Evolutionary conservation across 2,113 vertebrate genomes (phyloP), one percentile per base, ranked within the genome.

Genomic region (Coracopsis vasa): DNA sequence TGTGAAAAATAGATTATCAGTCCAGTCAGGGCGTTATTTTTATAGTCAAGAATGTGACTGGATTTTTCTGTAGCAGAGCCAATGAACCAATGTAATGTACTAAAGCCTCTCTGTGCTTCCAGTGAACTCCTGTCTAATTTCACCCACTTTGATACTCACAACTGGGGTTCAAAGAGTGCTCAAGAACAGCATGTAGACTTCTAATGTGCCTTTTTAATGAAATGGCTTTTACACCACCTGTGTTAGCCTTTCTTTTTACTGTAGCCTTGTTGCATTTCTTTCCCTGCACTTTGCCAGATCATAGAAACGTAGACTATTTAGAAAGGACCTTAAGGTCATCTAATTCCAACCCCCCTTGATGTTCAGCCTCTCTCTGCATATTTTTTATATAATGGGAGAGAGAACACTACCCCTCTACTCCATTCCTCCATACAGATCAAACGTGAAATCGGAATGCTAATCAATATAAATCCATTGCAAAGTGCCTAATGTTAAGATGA

Each of bases 1-100:
- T 29, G 44, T 91, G 71, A 53, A 95, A 93, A 87, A 61, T 56
- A 58, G 79, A 86, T 80, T 83, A 69, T 91, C 89, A 80, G 65
- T 95, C 73, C 77, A 86, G 93, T 95, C 14, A 47, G 65, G 62
- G 39, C 50, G n/a, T 88, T 96, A 27, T 91, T 90, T 96, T 94
- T 83, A 48, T 84, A 27, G 62, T 47, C 65, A 74, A 75, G 62
- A 75, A 64, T 53, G 79, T 86, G 80, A 87, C 48, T 86, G 39
- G 29, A 64, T 88, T 90, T 92, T 80, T 95, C 58, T 61, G 20
- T 92, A 90, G 81, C 47, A 75, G 87, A 97, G 80, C 45, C 48
- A 91, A 31, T 60, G 27, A 94, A 91, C 71, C 69, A 65, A 23
- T 56, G 33, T 23, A 23, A 35, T 23, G 4, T 83, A 15, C 39